Evolutionary conservation across 2,113 vertebrate genomes (phyloP).

Genomic region (Zingel zingel): DNA sequence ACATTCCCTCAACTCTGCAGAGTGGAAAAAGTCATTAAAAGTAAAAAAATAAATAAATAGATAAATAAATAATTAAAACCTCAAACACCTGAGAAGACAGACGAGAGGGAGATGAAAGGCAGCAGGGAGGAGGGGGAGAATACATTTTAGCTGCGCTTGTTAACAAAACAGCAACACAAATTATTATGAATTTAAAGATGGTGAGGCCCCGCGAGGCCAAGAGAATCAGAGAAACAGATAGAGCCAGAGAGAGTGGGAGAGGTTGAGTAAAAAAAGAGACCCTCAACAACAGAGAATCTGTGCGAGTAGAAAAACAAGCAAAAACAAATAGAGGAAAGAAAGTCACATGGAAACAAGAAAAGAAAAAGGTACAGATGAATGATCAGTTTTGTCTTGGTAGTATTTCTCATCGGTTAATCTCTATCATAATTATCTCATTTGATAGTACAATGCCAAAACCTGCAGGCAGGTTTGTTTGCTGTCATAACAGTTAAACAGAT

Average conservation of each 20-base stretch:
- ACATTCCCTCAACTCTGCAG: constrained; percentile 43
- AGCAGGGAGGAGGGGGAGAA: constrained; percentile 25
- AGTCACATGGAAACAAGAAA: constrained; percentile 1
- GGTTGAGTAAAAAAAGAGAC: neutral
- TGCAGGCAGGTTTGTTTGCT: constrained; percentile 54
- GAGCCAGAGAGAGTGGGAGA: constrained; percentile 2
- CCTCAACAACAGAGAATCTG: neutral
- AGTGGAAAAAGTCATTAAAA: constrained; percentile 76
- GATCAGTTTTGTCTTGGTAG: neutral
- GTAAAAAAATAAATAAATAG: constrained; percentile 36
- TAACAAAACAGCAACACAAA: constrained; percentile 71
- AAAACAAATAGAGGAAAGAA: constrained; percentile 17
- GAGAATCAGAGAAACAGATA: constrained; percentile 27
- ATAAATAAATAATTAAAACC: constrained; percentile 47
- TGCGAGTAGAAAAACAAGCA: neutral
- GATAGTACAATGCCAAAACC: constrained; percentile 17
- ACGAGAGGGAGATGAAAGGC: constrained; percentile 62
- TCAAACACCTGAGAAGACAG: constrained; percentile 63
- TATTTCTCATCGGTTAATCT: constrained; percentile 48
- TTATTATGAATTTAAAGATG: constrained; percentile 70
- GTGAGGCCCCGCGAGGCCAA: constrained; percentile 23
- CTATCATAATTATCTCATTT: constrained; percentile 38
- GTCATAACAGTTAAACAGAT: constrained; percentile 51
- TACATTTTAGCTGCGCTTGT: constrained; percentile 57
- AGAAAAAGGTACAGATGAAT: neutral